Percentiles rank a stretch among this genome's conserved stretches.
Conservation (phyloP, 1,140 invertebrate genomes). For the Leptinotarsa texana region DNA sequence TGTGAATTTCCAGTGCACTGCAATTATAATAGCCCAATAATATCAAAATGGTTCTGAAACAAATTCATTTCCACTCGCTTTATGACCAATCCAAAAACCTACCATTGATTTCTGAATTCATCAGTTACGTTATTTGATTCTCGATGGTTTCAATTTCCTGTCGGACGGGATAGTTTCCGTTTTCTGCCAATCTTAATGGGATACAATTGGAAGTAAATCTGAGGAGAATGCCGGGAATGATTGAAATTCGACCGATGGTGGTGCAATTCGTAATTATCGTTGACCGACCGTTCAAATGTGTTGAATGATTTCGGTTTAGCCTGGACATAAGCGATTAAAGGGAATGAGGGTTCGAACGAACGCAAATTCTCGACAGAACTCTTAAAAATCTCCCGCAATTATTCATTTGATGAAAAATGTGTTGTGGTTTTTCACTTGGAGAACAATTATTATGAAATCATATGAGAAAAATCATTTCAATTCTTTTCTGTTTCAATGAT, state of each 20-base stretch:
- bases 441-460: too few species aligned
- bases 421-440: too few species aligned
- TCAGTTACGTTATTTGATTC: neutral
- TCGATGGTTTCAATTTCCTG: conserved; percentile 1
- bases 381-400: too few species aligned
- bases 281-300: neutral
- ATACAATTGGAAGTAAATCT: conserved; percentile 6
- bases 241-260: neutral
- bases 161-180: neutral
- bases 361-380: too few species aligned
- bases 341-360: too few species aligned
- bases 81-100: neutral
- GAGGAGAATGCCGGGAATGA: conserved; percentile 4
- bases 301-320: neutral
- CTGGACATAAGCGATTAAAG: too few species aligned
- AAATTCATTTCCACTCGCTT: neutral
- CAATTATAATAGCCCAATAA: too few species aligned
- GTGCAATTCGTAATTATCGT: neutral
- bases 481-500: too few species aligned
- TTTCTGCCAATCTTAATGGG: neutral
- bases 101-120: neutral
- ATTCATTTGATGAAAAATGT: too few species aligned
- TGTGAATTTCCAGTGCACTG: too few species aligned
- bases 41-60: too few species aligned
- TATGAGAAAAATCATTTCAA: too few species aligned